A percentile compares a stretch with the other conserved stretches of the same genome.
phyloP scores from a whole-genome alignment of 2,888 invertebrate genomes.

The Harmothoe impar region DNA sequence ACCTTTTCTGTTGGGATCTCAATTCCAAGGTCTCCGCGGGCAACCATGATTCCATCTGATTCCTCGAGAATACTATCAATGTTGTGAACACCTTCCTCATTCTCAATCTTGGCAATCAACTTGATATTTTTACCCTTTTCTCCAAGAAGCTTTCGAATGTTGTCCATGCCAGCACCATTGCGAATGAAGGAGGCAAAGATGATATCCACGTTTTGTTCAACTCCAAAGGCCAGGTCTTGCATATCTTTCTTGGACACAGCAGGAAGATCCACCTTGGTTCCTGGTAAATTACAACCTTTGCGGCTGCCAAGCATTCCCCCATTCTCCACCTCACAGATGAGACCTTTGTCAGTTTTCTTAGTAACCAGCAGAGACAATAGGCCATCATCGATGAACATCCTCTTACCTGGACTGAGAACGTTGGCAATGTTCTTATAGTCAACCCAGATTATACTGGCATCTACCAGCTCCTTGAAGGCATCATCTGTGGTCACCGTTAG shows the following conservation, averaged over 20 bases:
- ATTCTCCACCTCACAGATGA: slow-evolving; percentile 95
- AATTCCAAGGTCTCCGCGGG: slow-evolving; percentile 98
- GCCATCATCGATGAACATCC: slow-evolving; percentile 97
- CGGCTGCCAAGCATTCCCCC: slow-evolving; percentile 96
- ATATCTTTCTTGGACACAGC: slow-evolving; percentile 99
- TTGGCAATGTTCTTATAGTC: slow-evolving; percentile 98
- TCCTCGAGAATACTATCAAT: slow-evolving; percentile 96
- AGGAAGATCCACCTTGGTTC: slow-evolving; percentile 96
- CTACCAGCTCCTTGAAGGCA: slow-evolving; percentile 90
- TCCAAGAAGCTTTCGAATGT: slow-evolving; percentile 92
- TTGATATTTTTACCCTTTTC: slow-evolving; percentile 93
- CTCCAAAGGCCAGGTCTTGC: slow-evolving; percentile 93
- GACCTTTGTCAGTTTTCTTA: slow-evolving; percentile 86
- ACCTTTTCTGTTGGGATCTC: slow-evolving; percentile 95
- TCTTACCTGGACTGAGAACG: slow-evolving; percentile 90
- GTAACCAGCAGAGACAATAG: slow-evolving; percentile 95
- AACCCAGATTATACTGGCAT: slow-evolving; percentile 89
- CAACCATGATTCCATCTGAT: slow-evolving; percentile 99
- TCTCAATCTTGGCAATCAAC: slow-evolving; percentile 99
- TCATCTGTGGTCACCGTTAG: slow-evolving; percentile 94
- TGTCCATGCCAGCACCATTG: slow-evolving; percentile 93
- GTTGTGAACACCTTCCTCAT: slow-evolving; percentile 92
- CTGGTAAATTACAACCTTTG: slow-evolving; percentile 98
- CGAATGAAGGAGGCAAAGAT: slow-evolving; percentile 99
- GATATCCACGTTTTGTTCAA: slow-evolving; percentile 96